A percentile compares a stretch with the other conserved stretches of the same genome.
Evolutionary conservation across 2,113 vertebrate species (phyloP).

Genomic region (Chloropsis cyanopogon): DNA sequence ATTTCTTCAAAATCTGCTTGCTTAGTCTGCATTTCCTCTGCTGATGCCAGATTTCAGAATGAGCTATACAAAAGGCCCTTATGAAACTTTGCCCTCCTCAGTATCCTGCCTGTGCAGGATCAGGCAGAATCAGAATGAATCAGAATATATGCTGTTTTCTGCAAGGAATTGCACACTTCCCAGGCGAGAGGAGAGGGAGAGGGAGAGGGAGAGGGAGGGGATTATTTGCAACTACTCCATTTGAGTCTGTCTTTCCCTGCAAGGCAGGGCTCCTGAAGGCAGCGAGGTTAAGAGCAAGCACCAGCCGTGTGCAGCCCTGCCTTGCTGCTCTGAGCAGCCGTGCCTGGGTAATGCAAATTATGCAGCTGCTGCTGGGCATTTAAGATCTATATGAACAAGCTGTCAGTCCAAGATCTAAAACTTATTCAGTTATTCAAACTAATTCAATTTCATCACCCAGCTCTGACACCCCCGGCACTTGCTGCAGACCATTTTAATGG

Average conservation of each 20-base stretch:
- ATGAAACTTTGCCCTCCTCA: background rate
- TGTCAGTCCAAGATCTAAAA: conserved; percentile 34
- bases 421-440: conserved; percentile 55
- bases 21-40: background rate
- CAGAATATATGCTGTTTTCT: background rate
- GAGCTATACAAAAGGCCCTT: background rate
- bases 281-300: background rate
- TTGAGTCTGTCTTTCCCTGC: background rate
- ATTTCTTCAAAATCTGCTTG: background rate
- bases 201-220: no score
- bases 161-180: background rate
- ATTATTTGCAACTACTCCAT: background rate
- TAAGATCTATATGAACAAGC: conserved; percentile 30
- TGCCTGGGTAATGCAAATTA: background rate
- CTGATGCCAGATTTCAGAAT: background rate
- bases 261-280: background rate
- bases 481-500: conserved; percentile 39
- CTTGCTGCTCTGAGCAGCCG: fast-evolving
- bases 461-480: background rate
- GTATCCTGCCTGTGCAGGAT: background rate
- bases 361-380: conserved; percentile 26
- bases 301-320: background rate
- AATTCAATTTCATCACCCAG: conserved; percentile 40
- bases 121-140: background rate
- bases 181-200: no score